phyloP scores from a whole-genome alignment of 2,888 invertebrate species.

The Diaperis boleti region DNA sequence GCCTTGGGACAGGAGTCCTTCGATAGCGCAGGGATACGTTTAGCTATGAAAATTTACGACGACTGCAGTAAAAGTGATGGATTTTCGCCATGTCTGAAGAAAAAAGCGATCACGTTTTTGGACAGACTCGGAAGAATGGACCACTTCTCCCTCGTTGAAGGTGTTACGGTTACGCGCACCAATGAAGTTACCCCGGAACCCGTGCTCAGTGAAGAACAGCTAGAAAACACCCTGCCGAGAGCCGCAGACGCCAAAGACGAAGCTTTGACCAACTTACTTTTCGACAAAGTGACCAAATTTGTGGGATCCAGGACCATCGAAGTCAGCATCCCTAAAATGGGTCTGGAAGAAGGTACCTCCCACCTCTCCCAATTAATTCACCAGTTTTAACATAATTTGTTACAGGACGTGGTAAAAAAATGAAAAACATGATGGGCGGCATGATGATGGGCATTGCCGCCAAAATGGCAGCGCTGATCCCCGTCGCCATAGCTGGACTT shows the following conservation, averaged over 20 bases:
- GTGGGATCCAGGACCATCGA: conserved; percentile 82
- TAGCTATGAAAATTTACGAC: conserved; percentile 79
- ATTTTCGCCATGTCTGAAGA: conserved; percentile 81
- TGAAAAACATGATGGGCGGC: conserved; percentile 93
- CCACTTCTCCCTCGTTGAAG: conserved; percentile 73
- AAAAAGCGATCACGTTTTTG: conserved; percentile 83
- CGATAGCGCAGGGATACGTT: conserved; percentile 73
- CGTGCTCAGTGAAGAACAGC: conserved; percentile 74
- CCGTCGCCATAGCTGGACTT: conserved; percentile 82
- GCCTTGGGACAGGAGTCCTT: conserved; percentile 58
- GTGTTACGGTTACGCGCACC: conserved; percentile 75
- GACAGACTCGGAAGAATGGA: conserved; percentile 82
- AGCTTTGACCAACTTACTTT: conserved; percentile 75
- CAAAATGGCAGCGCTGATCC: conserved; percentile 86
- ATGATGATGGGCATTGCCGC: conserved; percentile 91
- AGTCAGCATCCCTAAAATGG: conserved; percentile 80
- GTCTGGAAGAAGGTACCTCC: conserved; percentile 53
- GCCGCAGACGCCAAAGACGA: conserved; percentile 76
- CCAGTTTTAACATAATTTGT: conserved; percentile 21
- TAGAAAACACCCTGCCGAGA: conserved; percentile 78
- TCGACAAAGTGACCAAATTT: conserved; percentile 78
- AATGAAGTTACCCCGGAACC: conserved; percentile 60
- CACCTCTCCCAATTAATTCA: conserved; percentile 12
- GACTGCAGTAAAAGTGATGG: conserved; percentile 81
- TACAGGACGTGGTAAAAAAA: conserved; percentile 71